Evolutionary conservation across 2,888 invertebrate species (phyloP), one percentile per base, ranked within the genome.

Genomic region (Malachius bipustulatus): DNA sequence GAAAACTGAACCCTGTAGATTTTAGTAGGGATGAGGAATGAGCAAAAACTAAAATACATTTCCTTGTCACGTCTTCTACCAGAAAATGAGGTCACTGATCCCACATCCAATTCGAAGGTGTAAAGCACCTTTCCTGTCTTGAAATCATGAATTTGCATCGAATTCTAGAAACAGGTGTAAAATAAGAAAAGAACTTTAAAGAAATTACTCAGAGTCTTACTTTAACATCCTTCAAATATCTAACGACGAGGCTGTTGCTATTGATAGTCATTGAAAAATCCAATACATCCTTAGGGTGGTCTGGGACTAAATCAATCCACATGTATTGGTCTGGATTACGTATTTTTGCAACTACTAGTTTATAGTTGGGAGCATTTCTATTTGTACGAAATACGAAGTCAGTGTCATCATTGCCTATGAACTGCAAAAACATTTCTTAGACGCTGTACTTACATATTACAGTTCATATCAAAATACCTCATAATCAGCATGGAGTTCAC

Each of bases 171-270:
- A 41, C n/a, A n/a, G n/a, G n/a, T n/a, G n/a, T n/a, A n/a, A n/a
- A n/a, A n/a, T n/a, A n/a, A n/a, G 36, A 34, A 14, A 38, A 26
- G 16, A 24, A 27, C 26, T 30, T 13, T 19, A 36, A 24, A 41
- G 49, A n/a, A n/a, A n/a, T n/a, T n/a, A n/a, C n/a, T n/a, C n/a
- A n/a, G n/a, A n/a, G n/a, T n/a, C n/a, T 51, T 65, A 89, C 91
- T 73, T 94, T 94, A 4, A 96, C 96, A 69, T 97, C 91, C 55
- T 85, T 76, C 38, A 96, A 75, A 57, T 94, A 97, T 57, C 83
- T 82, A 19, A 90, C 64, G 34, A 94, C 73, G 19, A 98, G 67
- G 60, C 88, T 83, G 57, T 91, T 76, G n/a, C 75, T 66, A 58
- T 88, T 76, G 1, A 91, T 89, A 35, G 87, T 81, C 4, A 72